Evolutionary conservation across 2,888 invertebrate genomes (phyloP), one percentile per base, ranked within the genome.

Genomic region (Cataglyphis altisquamis): DNA sequence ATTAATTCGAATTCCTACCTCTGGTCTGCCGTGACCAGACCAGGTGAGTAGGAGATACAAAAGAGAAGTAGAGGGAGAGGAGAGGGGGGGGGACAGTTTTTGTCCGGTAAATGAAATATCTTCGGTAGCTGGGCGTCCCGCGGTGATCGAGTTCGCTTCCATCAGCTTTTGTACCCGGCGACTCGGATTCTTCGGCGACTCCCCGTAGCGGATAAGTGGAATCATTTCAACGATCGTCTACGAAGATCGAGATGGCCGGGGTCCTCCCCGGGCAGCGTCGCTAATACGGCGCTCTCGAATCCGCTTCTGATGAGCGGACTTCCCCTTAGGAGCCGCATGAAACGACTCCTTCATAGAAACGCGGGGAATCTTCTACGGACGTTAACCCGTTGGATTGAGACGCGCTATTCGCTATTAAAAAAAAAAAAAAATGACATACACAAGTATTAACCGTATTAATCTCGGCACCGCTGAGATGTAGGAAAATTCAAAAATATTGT

Each of bases 1-100:
- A 94, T 94, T 94, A 94, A 94, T 94, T 94, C 91, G 94, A 94
- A 94, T 94, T 94, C 94, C 92, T 92, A 74, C 84, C 86, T 67
- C 83, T 45, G 66, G 67, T 55, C 82, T 70, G 70, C 83, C 83
- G 75, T 70, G 64, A 70, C 81, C 70, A 25, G 73, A 41, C 72
- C 81, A 80, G 84, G 70, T 74, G 73, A 83, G 67, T 41, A 77
- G 57, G 55, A 67, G 70, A 64, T 74, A 68, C 57, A 74, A 68
- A 57, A 55, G 8, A 80, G 84, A 60, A 78, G 75, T 29, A 60
- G 32, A 32, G 5, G 32, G 4, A 25, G 25, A 25, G 1, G 1
- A 25, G 25, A 68, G 63, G 57, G 25, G 52, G 80, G 41, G 84
- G 82, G 83, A 85, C 86, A 67, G 87, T 93, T 93, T 93, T 93